These are phyloP conservation scores for Haplochromis burtoni DNA, from an alignment of 2,113 vertebrate species.

Conservation along the genomic window DNA sequence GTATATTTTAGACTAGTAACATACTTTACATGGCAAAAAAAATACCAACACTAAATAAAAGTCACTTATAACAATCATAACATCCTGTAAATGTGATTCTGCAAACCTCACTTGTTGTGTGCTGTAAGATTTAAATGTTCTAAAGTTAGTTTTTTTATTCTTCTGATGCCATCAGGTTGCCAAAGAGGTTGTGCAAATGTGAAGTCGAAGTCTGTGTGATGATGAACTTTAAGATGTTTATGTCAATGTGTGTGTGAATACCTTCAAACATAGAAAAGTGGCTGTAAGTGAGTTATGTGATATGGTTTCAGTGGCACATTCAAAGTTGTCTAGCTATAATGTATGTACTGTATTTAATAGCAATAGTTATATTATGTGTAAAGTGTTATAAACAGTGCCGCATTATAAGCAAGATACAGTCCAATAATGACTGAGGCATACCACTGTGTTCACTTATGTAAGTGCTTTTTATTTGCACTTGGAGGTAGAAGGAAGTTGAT, in stretches of 20 bases:
- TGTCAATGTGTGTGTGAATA: not conserved
- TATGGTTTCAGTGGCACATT: slow-evolving; percentile 25
- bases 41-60: not conserved
- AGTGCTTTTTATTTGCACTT: slow-evolving; percentile 10
- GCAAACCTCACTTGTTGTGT: not conserved
- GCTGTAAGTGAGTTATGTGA: not conserved
- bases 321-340: not conserved
- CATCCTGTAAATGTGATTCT: slow-evolving; percentile 13
- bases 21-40: not conserved
- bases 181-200: slow-evolving; percentile 25
- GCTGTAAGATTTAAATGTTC: not conserved
- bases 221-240: slow-evolving; percentile 29
- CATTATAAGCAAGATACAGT: not conserved
- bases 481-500: not conserved
- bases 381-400: not conserved
- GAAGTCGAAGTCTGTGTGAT: slow-evolving; percentile 4
- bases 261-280: not conserved
- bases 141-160: not conserved
- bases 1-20: not conserved
- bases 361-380: slow-evolving; percentile 7
- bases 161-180: not conserved
- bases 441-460: slow-evolving; percentile 30
- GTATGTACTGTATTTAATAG: not conserved
- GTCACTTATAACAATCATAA: not conserved
- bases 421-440: slow-evolving; percentile 27